Percentiles rank a stretch among this genome's conserved stretches.
phyloP scores from a whole-genome alignment of 2,797 vertebrate genomes.

The Acanthiza pusilla region DNA sequence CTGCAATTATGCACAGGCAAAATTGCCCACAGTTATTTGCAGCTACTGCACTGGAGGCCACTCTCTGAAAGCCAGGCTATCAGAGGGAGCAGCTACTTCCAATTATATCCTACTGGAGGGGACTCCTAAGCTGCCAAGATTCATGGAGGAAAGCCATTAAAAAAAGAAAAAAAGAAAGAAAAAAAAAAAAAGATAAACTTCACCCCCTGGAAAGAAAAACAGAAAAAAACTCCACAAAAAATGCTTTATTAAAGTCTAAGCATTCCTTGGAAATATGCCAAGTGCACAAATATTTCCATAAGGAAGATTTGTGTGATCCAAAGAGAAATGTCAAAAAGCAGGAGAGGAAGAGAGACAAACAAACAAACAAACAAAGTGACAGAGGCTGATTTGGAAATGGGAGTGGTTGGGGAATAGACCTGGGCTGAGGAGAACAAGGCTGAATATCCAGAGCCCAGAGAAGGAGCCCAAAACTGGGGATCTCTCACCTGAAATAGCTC shows the following conservation, averaged over 20 bases:
- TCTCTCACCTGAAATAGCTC: not conserved
- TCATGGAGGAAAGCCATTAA: not conserved
- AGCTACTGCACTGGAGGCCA: constrained; percentile 36
- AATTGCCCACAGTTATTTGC: constrained; percentile 29
- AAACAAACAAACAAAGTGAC: not conserved
- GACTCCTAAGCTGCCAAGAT: constrained; percentile 26
- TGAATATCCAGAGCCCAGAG: not conserved
- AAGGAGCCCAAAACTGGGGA: not conserved
- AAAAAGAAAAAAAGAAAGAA: not conserved
- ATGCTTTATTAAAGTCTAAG: not conserved
- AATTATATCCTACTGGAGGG: constrained; percentile 52
- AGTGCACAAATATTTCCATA: constrained; percentile 19
- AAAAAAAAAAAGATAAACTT: not conserved
- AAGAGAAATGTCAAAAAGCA: constrained; percentile 20
- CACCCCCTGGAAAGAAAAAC: not conserved
- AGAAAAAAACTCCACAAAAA: not conserved
- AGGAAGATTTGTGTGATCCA: constrained; percentile 22
- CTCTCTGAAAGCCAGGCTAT: constrained; percentile 28
- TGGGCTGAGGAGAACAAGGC: not conserved
- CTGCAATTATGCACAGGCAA: constrained; percentile 31
- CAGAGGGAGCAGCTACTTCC: constrained; percentile 31
- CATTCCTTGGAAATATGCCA: not conserved
- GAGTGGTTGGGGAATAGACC: not conserved
- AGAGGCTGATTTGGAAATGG: not conserved
- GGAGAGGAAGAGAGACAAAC: not conserved